These are phyloP conservation scores for Centropus unirufus DNA, from an alignment of 2,113 vertebrate species.

Conservation along the genomic window DNA sequence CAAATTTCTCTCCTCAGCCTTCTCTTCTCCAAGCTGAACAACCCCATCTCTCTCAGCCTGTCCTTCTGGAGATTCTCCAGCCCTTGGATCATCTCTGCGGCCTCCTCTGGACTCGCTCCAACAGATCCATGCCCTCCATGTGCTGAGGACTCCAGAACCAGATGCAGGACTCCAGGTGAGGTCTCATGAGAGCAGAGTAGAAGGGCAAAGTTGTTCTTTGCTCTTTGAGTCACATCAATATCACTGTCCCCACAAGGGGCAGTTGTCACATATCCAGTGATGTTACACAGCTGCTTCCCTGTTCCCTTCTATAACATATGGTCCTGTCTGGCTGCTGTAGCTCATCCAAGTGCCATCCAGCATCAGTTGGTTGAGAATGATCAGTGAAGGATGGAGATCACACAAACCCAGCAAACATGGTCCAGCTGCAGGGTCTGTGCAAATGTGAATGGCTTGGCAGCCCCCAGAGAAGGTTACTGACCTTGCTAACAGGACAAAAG, in stretches of 20 bases:
- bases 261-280: not conserved
- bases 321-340: too few relatives aligned
- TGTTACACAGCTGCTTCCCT: not conserved
- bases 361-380: not conserved
- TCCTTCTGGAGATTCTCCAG: too few relatives aligned
- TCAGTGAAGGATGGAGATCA: not conserved
- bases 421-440: not conserved
- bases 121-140: too few relatives aligned
- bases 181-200: too few relatives aligned
- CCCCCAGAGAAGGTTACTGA: not conserved
- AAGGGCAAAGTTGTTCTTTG: not conserved
- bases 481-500: not conserved
- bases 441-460: not conserved
- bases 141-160: too few relatives aligned
- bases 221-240: not conserved
- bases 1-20: too few relatives aligned
- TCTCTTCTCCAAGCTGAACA: too few relatives aligned
- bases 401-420: not conserved
- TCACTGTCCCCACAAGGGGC: too few relatives aligned
- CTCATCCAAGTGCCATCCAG: not conserved
- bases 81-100: too few relatives aligned
- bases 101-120: too few relatives aligned
- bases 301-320: fast-evolving
- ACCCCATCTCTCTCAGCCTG: too few relatives aligned
- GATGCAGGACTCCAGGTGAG: not conserved